These are phyloP conservation scores for Benitochromis conjunctus DNA, from an alignment of 2,113 vertebrate genomes.

Conservation along the genomic window DNA sequence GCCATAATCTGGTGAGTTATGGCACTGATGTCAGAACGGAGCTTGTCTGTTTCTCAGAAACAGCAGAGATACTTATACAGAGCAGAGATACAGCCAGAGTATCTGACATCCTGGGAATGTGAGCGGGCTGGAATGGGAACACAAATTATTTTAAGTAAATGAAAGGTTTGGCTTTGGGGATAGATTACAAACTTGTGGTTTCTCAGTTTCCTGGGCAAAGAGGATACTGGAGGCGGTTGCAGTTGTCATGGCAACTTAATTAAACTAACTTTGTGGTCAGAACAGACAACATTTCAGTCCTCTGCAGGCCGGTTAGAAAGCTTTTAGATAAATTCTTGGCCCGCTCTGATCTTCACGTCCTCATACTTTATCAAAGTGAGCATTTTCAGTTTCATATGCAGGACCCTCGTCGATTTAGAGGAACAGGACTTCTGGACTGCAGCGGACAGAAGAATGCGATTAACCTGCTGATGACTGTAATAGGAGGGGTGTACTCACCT, in stretches of 20 bases:
- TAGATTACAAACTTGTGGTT: background rate
- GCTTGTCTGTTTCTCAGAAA: background rate
- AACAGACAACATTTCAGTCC: background rate
- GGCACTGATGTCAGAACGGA: background rate
- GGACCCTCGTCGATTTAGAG: background rate
- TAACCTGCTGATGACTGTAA: background rate
- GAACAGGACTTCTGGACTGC: background rate
- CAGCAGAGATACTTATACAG: background rate
- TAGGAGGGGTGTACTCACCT: too few relatives aligned
- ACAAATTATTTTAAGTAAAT: background rate
- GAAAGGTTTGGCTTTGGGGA: background rate
- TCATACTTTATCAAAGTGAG: fast-evolving
- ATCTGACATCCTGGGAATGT: background rate
- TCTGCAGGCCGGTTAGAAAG: background rate
- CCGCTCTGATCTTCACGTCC: background rate
- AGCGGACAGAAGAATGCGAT: slow-evolving; percentile 4
- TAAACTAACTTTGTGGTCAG: background rate
- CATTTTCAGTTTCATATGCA: background rate
- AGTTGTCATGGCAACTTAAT: background rate
- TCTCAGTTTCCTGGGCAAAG: background rate
- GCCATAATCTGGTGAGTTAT: background rate
- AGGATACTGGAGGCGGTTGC: background rate
- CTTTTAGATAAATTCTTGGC: background rate
- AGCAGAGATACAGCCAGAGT: too few relatives aligned
- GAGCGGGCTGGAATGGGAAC: background rate